phyloP scores from a whole-genome alignment of 2,888 invertebrate species.

The Ypsolopha sequella region DNA sequence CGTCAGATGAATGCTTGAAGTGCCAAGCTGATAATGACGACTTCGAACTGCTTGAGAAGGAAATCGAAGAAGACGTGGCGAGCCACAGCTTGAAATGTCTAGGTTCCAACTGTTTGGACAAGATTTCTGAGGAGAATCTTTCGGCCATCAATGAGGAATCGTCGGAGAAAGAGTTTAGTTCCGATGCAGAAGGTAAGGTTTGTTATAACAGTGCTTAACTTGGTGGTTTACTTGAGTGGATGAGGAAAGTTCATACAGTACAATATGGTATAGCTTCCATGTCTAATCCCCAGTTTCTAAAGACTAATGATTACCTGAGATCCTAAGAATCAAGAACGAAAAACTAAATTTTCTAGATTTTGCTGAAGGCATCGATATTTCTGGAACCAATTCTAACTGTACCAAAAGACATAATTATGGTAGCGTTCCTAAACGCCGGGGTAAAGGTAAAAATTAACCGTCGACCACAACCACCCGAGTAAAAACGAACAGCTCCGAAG shows the following conservation, averaged over 20 bases:
- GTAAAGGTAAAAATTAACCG: no score
- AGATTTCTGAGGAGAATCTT: conserved; percentile 59
- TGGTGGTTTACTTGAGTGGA: no score
- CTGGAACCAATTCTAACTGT: not conserved
- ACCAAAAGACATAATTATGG: not conserved
- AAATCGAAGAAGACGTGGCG: conserved; percentile 40
- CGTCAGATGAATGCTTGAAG: conserved; percentile 53
- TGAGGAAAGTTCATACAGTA: no score
- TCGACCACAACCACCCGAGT: no score
- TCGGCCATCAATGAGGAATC: conserved; percentile 37
- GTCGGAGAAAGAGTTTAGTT: conserved; percentile 16
- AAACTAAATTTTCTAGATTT: no score
- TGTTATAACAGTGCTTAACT: not conserved
- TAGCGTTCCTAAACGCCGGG: no score
- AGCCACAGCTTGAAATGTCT: conserved; percentile 19
- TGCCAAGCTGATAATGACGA: conserved; percentile 44
- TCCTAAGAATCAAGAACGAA: no score
- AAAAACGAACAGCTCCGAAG: no score
- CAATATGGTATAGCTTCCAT: no score
- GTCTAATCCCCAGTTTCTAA: no score
- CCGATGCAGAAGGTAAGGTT: not conserved
- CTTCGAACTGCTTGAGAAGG: conserved; percentile 45
- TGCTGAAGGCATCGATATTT: no score
- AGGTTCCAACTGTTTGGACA: conserved; percentile 38
- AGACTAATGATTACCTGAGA: no score